phyloP scores from a whole-genome alignment of 2,113 vertebrate species.

The Gymnorhina tibicen region DNA sequence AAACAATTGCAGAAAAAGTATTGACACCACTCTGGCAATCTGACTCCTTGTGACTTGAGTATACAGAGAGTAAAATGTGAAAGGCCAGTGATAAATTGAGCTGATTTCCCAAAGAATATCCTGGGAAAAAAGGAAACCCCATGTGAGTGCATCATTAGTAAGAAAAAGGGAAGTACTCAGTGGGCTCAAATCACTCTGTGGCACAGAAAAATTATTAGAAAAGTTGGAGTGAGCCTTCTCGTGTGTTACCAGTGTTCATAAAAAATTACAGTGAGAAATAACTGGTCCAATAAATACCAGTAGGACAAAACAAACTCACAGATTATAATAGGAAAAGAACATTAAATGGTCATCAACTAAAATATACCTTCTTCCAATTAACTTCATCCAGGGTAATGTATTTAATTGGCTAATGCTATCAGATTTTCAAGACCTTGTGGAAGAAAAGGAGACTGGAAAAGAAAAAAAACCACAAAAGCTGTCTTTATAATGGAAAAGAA shows the following conservation, averaged over 20 bases:
- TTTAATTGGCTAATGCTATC: neutral
- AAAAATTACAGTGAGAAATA: neutral
- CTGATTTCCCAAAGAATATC: neutral
- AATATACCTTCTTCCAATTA: neutral
- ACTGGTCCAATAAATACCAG: neutral
- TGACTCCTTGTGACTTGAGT: neutral
- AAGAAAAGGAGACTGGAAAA: neutral
- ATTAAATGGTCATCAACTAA: neutral
- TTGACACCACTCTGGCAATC: neutral
- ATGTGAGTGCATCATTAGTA: neutral
- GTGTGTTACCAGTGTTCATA: neutral
- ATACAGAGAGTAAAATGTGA: neutral
- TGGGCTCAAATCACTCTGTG: neutral
- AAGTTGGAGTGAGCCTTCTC: neutral
- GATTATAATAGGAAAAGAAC: neutral
- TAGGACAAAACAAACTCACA: neutral
- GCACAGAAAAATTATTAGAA: neutral
- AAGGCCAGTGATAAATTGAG: neutral
- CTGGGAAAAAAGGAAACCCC: neutral
- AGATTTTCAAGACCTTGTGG: neutral
- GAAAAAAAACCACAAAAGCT: neutral
- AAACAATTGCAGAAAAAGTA: neutral
- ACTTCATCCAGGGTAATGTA: neutral
- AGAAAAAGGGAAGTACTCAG: neutral
- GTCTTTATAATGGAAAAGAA: neutral